Evolutionary conservation across 2,113 vertebrate genomes (phyloP).

Genomic region (Stomatorhinus ivindoensis): DNA sequence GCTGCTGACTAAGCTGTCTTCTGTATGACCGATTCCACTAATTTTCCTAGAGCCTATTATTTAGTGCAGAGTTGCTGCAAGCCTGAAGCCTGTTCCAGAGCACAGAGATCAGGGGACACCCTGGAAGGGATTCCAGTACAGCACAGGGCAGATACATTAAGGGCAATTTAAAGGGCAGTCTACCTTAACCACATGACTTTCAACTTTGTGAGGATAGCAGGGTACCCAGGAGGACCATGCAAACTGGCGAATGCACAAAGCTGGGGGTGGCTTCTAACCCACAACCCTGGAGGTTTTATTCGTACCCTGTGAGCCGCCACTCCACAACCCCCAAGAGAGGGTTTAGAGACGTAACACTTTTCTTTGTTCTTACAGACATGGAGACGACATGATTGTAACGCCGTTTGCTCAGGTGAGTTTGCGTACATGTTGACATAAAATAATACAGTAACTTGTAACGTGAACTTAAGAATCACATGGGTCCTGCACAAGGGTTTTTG

Average conservation of each 20-base stretch:
- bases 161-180: not conserved
- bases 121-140: not conserved
- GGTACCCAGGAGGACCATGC: not conserved
- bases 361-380: conserved; percentile 74
- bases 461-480: no score
- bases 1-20: not conserved
- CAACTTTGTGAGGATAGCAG: not conserved
- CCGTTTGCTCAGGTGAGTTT: conserved; percentile 97
- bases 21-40: not conserved
- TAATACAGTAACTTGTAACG: not conserved
- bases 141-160: not conserved
- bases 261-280: not conserved
- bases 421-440: not conserved
- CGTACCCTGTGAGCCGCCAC: not conserved
- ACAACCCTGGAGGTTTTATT: not conserved
- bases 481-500: not conserved
- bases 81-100: not conserved
- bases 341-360: conserved; percentile 6
- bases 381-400: conserved; percentile 99
- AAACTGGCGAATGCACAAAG: not conserved
- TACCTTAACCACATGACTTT: not conserved
- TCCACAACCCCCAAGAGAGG: not conserved
- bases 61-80: not conserved
- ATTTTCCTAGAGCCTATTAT: not conserved
- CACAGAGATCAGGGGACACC: not conserved